These are phyloP conservation scores for Florisuga fusca DNA, from an alignment of 2,797 vertebrate species.

Conservation along the genomic window DNA sequence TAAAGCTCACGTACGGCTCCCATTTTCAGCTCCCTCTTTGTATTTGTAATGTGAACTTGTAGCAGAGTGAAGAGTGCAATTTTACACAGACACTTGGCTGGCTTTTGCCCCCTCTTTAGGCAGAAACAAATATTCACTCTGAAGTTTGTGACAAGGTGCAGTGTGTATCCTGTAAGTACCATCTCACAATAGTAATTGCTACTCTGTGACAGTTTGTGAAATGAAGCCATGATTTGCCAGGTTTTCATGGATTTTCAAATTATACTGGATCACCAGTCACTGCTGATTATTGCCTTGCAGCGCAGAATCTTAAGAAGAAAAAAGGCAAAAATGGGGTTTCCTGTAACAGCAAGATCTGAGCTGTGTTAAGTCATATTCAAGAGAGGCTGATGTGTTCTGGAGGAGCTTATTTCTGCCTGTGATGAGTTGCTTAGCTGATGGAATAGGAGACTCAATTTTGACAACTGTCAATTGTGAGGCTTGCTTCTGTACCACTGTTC, in stretches of 20 bases:
- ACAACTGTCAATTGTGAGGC: neutral
- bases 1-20: neutral
- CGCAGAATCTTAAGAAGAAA: neutral
- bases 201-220: neutral
- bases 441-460: conserved; percentile 2
- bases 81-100: neutral
- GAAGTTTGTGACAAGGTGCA: neutral
- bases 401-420: neutral
- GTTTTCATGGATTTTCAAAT: neutral
- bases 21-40: neutral
- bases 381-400: neutral
- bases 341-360: accelerated
- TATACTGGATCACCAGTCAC: neutral
- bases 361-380: neutral
- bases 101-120: neutral
- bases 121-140: neutral
- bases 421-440: neutral
- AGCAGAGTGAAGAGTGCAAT: neutral
- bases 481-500: neutral
- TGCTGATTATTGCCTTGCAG: neutral
- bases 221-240: neutral
- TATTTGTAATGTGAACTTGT: neutral
- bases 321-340: neutral
- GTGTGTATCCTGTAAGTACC: neutral
- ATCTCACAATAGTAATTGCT: neutral